Evolutionary conservation across 2,888 invertebrate genomes (phyloP), one percentile per base, ranked within the genome.

Genomic region (Brachycybe producta): DNA sequence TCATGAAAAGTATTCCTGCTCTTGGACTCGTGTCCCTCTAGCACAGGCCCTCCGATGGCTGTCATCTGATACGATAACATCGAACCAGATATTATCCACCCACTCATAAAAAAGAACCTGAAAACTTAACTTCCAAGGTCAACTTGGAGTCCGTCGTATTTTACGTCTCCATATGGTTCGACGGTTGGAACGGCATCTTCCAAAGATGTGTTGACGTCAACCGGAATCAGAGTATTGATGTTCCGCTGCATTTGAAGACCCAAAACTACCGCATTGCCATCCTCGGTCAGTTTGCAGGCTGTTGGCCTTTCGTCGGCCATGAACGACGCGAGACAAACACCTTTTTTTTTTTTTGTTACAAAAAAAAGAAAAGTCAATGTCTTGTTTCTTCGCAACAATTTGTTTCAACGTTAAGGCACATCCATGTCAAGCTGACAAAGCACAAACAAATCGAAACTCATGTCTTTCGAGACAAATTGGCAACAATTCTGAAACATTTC

Each of bases 261-360:
- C 50, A 84, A 65, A 1, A 84, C 76, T 1, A 84, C 73, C 45
- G 76, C 74, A 28, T 75, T 74, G 0, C 85, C 86, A 48, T 82
- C 80, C 13, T 79, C 74, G 8, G 81, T 75, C 38, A 87, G 75
- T 62, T 86, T 84, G 65, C 83, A 82, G 0, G 83, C 79, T 32
- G 79, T 78, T 58, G 85, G 79, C 53, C 78, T 74, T 41, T 76
- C 74, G 40, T 79, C 78, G 13, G 41, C 28, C 3, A 83, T 84
- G 69, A 79, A 85, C 0, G 84, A 82, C 24, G 85, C 80, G 62
- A 85, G 71, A 49, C 83, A 72, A 64, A 79, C 78, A 42, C 85
- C 85, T 84, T 66, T n/a, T 65, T 62, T 58, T n/a, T n/a, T n/a
- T n/a, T n/a, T n/a, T n/a, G n/a, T n/a, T n/a, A n/a, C n/a, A n/a